A percentile compares a stretch with the other conserved stretches of the same genome.
Conservation (phyloP, 2,113 vertebrate species). For the Chrysemys picta region DNA sequence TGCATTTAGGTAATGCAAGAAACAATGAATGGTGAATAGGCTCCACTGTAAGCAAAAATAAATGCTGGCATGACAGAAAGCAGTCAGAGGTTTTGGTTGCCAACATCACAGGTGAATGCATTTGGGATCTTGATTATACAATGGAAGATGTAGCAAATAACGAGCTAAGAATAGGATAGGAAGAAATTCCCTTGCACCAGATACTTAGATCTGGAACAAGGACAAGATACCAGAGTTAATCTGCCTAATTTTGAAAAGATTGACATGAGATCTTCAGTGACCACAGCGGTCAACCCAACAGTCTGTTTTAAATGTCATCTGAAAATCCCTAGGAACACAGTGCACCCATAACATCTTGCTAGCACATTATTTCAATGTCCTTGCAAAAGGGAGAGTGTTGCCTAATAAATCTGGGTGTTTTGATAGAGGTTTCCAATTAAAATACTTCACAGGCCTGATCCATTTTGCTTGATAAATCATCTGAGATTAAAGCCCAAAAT, state of each 20-base stretch:
- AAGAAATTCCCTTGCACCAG: not conserved
- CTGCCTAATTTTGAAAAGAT: not conserved
- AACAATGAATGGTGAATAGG: not conserved
- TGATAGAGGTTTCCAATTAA: not conserved
- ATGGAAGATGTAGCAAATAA: not conserved
- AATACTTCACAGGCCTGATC: not conserved
- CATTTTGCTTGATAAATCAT: not conserved
- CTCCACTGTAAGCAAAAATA: not conserved
- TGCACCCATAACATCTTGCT: not conserved
- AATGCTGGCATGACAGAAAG: not conserved
- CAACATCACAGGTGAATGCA: not conserved
- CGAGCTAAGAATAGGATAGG: not conserved
- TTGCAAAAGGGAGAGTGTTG: not conserved
- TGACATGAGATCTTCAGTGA: not conserved
- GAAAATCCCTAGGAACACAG: not conserved
- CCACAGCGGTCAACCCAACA: not conserved
- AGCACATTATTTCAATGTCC: not conserved
- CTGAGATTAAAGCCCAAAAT: not conserved
- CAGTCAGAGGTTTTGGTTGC: not conserved
- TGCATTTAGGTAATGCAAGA: not conserved
- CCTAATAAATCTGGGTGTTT: not conserved
- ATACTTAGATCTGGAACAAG: not conserved
- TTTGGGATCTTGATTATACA: not conserved
- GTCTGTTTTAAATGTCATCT: not conserved
- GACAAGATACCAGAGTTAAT: not conserved